A percentile compares a stretch with the other conserved stretches of the same genome.
phyloP scores from a whole-genome alignment of 2,113 vertebrate genomes.

The Oryzias celebensis region DNA sequence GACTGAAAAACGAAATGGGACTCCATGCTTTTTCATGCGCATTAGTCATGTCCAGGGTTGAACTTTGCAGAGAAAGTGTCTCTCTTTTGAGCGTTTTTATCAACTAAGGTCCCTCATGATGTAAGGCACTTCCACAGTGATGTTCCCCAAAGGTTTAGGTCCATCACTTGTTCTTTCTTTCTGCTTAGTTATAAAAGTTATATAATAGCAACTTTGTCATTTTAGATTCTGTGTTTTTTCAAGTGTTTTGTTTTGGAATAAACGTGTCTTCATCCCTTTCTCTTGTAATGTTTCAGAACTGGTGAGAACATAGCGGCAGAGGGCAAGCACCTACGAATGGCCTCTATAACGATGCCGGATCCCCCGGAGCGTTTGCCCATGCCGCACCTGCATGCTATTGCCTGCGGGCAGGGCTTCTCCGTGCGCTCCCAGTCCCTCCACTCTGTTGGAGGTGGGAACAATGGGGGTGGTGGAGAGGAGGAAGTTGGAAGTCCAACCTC shows the following conservation, averaged over 20 bases:
- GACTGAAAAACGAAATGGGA: conserved; percentile 50
- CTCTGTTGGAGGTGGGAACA: conserved; percentile 87
- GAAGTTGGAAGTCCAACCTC: conserved; percentile 90
- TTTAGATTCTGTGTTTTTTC: not conserved
- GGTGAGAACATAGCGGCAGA: conserved; percentile 88
- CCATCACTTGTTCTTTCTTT: not conserved
- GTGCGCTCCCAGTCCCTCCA: conserved; percentile 97
- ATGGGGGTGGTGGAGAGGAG: conserved; percentile 78
- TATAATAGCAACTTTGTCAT: not conserved
- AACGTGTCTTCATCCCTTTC: not conserved
- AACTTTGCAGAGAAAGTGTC: conserved; percentile 31
- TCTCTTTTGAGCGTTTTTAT: conserved; percentile 35
- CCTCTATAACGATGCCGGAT: conserved; percentile 94
- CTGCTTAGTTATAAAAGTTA: not conserved
- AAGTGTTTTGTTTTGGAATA: not conserved
- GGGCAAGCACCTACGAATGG: conserved; percentile 94
- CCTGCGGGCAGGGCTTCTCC: conserved; percentile 88
- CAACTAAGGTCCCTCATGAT: conserved; percentile 10
- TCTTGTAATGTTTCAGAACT: conserved; percentile 77
- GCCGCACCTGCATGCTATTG: conserved; percentile 75
- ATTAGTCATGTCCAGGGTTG: conserved; percentile 41
- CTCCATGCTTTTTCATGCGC: conserved; percentile 32
- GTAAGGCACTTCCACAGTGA: not conserved
- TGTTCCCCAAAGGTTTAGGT: not conserved
- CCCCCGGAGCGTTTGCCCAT: conserved; percentile 87